A percentile compares a stretch with the other conserved stretches of the same genome.
These are phyloP conservation scores for Tenrec ecaudatus DNA, from an alignment of 2,113 vertebrate species.

Conservation along the genomic window DNA sequence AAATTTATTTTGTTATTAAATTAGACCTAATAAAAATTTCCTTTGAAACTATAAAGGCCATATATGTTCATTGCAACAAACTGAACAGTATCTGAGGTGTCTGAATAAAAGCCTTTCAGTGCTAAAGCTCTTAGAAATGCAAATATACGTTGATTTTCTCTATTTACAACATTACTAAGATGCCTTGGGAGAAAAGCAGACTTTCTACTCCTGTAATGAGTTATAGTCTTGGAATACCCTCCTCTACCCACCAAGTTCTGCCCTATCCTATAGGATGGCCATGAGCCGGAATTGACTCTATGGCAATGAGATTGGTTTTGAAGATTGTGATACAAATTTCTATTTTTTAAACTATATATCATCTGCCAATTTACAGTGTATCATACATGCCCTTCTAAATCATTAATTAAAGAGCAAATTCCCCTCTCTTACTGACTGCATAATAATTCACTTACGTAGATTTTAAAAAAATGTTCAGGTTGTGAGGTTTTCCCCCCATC, in stretches of 20 bases:
- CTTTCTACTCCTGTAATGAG: no score
- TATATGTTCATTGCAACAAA: background rate
- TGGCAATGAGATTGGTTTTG: no score
- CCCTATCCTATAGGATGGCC: no score
- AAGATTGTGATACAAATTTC: background rate
- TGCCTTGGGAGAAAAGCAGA: no score
- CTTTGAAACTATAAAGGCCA: constrained; percentile 25
- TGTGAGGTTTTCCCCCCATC: background rate
- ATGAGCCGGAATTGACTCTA: no score
- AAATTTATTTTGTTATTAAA: background rate
- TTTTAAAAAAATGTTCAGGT: background rate
- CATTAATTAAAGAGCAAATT: background rate
- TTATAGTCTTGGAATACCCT: no score
- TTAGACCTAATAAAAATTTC: constrained; percentile 23
- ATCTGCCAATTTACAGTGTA: background rate
- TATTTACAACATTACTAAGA: no score
- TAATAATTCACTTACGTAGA: background rate
- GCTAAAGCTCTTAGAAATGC: no score
- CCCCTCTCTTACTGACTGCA: background rate
- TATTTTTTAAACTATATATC: background rate
- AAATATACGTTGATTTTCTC: no score
- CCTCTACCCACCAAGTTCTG: no score
- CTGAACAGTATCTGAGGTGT: no score
- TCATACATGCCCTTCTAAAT: constrained; percentile 8
- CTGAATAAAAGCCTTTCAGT: no score